Evolutionary conservation across 2,113 vertebrate genomes (phyloP), one percentile per base, ranked within the genome.

Genomic region (Alosa alosa): DNA sequence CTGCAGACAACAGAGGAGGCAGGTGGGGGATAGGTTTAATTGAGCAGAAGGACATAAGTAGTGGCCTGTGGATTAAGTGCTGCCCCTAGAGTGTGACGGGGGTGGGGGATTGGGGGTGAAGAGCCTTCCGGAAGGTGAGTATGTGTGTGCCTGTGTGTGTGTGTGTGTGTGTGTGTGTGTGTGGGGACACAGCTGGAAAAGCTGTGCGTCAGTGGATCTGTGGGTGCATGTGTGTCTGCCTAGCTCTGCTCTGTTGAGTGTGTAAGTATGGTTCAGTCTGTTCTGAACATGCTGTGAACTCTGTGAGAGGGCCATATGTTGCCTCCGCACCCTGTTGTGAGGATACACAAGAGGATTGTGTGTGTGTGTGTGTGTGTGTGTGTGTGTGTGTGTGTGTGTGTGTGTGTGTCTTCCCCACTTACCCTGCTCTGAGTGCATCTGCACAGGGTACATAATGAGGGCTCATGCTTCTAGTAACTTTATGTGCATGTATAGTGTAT

Each of bases 341-440:
- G 22, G 20, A 64, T 20, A 25, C 20, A 64, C 60, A 25, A 22
- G 55, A 60, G 18, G 55, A 5, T 25, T 25, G 60, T 25, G n/a
- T 8, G 22, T 13, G n/a, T 72, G 64, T 72, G 64, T 72, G 64
- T 72, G 64, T 11, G 25, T 72, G 25, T 36, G 64, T 72, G 64
- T 72, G 64, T 72, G 64, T 11, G 25, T 72, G 25, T 36, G 60
- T 72, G 64, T 72, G 31, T 75, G 72, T 72, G 31, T 75, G 31
- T 18, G 64, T 72, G 64, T 60, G 64, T 68, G 64, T 13, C n/a
- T 25, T 22, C 1, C 15, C 5, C 6, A 88, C 94, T 97, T 94
- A 99, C 98, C 96, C 93, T 98, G 94, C 93, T 99, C 97, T 88
- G 97, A 95, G 91, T 97, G 98, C 36, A 98, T 96, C 89, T 98